Evolutionary conservation across 2,797 vertebrate genomes (phyloP), one percentile per base, ranked within the genome.

Genomic region (Australoheros facetus): DNA sequence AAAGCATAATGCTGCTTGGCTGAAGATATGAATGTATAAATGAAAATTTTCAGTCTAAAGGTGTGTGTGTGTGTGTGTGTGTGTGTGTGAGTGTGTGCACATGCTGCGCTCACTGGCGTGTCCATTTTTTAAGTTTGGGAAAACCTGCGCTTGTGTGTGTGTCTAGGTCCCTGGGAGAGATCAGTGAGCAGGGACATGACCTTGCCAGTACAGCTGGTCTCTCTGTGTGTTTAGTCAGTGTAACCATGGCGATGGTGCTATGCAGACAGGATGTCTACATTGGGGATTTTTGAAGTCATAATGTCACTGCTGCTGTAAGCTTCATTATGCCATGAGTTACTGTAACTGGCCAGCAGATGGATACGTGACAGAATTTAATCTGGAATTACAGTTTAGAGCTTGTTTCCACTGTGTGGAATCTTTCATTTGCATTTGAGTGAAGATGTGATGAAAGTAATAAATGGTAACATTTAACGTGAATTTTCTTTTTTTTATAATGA

Each of bases 211-310:
- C 89, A 90, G 91, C 91, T 93, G 92, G 87, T 87, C 87, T 88
- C 78, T 89, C 85, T 75, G 82, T 83, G 83, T 94, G 89, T 95
- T 93, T 92, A 87, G 86, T 86, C 80, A 69, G 57, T 2, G 90
- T 94, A 88, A 91, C 94, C 85, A 90, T 93, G 87, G 91, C 66
- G 58, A 94, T 62, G 82, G 85, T 9, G 53, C 91, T 83, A 72
- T 69, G 85, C 85, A 93, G 94, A 92, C 92, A 92, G 90, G 84
- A 91, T 86, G 92, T 94, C 92, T 93, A 92, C 56, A 23, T 79
- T 48, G 58, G 82, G 91, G 91, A 93, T 93, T 92, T 92, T 93
- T 83, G 90, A 91, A 93, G 88, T 94, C 90, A 92, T 93, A 93
- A 93, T 7, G 86, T 86, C 42, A 83, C 86, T 85, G 39, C 85